Conservation (phyloP, 1,140 invertebrate species). For the Drosophila bipectinata region DNA sequence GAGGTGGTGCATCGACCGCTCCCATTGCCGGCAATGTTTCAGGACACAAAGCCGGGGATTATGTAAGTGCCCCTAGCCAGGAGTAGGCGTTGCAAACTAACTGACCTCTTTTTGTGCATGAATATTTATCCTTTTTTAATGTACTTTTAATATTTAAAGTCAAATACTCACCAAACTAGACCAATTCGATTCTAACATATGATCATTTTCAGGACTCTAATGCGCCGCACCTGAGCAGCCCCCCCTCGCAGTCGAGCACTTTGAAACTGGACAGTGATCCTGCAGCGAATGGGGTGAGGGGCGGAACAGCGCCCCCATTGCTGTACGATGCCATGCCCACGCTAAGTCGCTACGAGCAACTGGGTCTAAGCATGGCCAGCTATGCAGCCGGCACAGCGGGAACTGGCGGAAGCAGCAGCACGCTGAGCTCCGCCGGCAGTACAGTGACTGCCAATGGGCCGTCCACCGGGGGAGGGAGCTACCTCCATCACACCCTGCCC, state of each 20-base stretch:
- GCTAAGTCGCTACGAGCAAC: constrained; percentile 77
- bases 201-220: constrained; percentile 62
- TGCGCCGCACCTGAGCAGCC: constrained; percentile 74
- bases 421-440: constrained; percentile 66
- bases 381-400: constrained; percentile 38
- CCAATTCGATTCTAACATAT: background rate
- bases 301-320: constrained; percentile 44
- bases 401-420: constrained; percentile 62
- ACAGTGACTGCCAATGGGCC: constrained; percentile 41
- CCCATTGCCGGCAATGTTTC: constrained; percentile 46
- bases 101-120: background rate
- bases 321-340: constrained; percentile 78
- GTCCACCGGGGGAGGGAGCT: constrained; percentile 28
- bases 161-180: background rate
- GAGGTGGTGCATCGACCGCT: constrained; percentile 35
- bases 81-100: constrained; percentile 22
- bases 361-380: constrained; percentile 67
- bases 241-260: constrained; percentile 79
- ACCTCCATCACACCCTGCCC: constrained; percentile 70
- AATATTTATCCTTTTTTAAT: background rate
- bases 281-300: constrained; percentile 47
- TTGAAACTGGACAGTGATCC: constrained; percentile 71
- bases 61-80: constrained; percentile 66
- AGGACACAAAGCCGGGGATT: constrained; percentile 73
- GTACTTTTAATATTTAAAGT: background rate